Evolutionary conservation across 2,888 invertebrate species (phyloP).

Genomic region (Hemicrepidius hirtus): DNA sequence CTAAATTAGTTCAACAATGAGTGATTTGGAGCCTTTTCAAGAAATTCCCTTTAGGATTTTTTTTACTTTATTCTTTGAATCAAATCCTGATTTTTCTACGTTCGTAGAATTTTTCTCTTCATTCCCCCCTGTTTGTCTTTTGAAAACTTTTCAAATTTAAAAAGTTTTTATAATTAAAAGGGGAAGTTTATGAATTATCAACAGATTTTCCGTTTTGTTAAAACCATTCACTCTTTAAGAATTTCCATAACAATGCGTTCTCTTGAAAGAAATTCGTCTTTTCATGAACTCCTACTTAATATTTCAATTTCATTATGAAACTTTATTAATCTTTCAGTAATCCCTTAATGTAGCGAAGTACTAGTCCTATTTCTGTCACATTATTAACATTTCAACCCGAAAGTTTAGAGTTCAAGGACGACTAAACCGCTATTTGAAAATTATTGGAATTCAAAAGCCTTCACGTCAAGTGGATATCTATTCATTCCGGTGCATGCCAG

Average conservation of each 20-base stretch:
- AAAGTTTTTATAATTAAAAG: no score
- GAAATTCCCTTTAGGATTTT: no score
- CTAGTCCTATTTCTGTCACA: conserved; percentile 17
- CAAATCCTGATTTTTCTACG: no score
- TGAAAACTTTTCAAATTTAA: no score
- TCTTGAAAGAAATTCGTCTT: background rate
- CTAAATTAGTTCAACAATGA: no score
- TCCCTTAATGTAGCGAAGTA: conserved; percentile 5
- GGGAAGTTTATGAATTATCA: no score
- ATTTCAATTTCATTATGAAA: conserved; percentile 13
- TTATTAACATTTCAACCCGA: conserved; percentile 21
- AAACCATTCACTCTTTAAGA: background rate
- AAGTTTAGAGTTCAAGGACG: conserved; percentile 9
- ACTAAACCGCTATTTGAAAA: background rate
- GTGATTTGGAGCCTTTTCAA: no score
- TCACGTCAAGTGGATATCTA: conserved; percentile 5
- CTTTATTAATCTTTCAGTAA: conserved; percentile 23
- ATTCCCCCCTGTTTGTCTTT: no score
- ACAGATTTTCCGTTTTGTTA: no score
- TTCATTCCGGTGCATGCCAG: conserved; percentile 13
- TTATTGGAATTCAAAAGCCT: conserved; percentile 14
- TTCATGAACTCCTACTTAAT: background rate
- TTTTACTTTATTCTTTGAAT: no score
- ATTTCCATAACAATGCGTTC: background rate
- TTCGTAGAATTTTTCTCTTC: no score